Evolutionary conservation across 2,797 vertebrate species (phyloP), one percentile per base, ranked within the genome.

Genomic region (Gallinago solitaria): DNA sequence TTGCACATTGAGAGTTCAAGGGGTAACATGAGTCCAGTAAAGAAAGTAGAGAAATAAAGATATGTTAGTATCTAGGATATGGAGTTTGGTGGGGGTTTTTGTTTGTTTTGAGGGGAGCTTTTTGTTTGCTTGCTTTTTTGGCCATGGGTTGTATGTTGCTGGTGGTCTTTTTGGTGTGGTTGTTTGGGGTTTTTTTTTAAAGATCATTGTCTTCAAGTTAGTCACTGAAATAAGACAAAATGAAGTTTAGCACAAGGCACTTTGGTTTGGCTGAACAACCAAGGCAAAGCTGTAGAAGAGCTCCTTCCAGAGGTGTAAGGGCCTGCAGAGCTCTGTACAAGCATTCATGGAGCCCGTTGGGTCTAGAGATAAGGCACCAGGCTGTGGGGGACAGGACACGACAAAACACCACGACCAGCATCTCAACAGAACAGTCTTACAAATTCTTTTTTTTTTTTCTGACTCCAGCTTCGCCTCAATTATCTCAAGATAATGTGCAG

Each of bases 61-160:
- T 2, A 5, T 1, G 5, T 2, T 33, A 10, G 4, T 54, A 39
- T 30, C 9, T 39, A 57, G 23, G 14, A 50, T 23, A 64, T 9
- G 9, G 16, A 6, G 4, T 27, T 63, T 84, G 39, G 11, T n/a
- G 23, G 6, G 6, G 0, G 2, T 23, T 48, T 67, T 39, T 37
- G 33, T 7, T 47, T 35, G 32, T 47, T 68, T 63, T 59, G 25
- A 37, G n/a, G 27, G 4, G 2, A 6, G 2, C 5, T 18, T 59
- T 51, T 47, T 32, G 21, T 23, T 37, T 21, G 1, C 7, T 48
- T 24, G 23, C 47, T 24, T 25, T 16, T 48, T 24, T 5, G 6
- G 19, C 24, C 10, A 6, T 15, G 14, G 21, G n/a, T 87, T 71
- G 35, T 32, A 11, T 17, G 13, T 6, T 37, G 54, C 30, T 83